phyloP scores from a whole-genome alignment of 2,888 invertebrate species.

The Gnatocerus cornutus region DNA sequence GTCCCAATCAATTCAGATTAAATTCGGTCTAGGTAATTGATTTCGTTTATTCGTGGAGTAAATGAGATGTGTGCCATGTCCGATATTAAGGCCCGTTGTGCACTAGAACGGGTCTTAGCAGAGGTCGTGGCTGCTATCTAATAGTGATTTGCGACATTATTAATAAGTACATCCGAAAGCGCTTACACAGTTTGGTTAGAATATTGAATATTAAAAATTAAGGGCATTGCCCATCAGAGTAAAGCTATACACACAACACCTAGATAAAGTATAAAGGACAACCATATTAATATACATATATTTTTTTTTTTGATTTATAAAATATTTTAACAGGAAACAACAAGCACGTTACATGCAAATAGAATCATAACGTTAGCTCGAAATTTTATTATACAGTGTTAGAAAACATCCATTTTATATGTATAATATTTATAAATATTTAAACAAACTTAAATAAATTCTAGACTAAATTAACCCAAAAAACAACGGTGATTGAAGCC shows the following conservation, averaged over 20 bases:
- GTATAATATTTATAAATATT: slow-evolving; percentile 54
- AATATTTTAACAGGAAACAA: slow-evolving; percentile 68
- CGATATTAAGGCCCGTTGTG: slow-evolving; percentile 60
- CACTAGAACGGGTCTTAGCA: slow-evolving; percentile 61
- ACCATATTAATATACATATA: slow-evolving; percentile 64
- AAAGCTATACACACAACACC: slow-evolving; percentile 70
- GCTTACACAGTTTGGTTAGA: slow-evolving; percentile 50
- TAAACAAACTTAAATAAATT: slow-evolving; percentile 54
- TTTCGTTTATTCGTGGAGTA: slow-evolving; percentile 37
- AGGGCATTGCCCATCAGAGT: slow-evolving; percentile 42
- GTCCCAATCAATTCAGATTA: slow-evolving; percentile 45
- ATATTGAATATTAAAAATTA: slow-evolving; percentile 46
- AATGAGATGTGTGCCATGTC: slow-evolving; percentile 53
- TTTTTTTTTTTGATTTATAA: slow-evolving; percentile 64
- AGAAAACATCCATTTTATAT: slow-evolving; percentile 60
- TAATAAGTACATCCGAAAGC: slow-evolving; percentile 60
- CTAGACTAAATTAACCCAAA: slow-evolving; percentile 48
- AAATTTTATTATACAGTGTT: slow-evolving; percentile 62
- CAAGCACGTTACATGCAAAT: slow-evolving; percentile 69
- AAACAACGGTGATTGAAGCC: slow-evolving; percentile 40
- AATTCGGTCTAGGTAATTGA: slow-evolving; percentile 42
- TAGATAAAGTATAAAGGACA: slow-evolving; percentile 71
- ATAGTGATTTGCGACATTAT: slow-evolving; percentile 53
- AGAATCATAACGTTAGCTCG: slow-evolving; percentile 52
- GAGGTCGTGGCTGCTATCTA: slow-evolving; percentile 57